phyloP scores from a whole-genome alignment of 2,113 vertebrate genomes.

The Genyomyrus donnyi region DNA sequence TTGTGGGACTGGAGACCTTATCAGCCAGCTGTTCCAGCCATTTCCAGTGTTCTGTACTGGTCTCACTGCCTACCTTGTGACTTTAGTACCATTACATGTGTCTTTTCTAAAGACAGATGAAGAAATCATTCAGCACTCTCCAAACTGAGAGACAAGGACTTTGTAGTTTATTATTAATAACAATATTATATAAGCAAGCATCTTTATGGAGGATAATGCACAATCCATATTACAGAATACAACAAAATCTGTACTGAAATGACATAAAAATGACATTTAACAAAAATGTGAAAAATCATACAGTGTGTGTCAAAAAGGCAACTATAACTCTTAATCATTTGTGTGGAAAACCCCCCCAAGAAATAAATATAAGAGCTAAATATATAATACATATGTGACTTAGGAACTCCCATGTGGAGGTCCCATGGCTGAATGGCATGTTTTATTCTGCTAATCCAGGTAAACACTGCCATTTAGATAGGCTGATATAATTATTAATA shows the following conservation, averaged over 20 bases:
- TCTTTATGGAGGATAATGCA: not conserved
- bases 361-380: not conserved
- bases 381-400: not conserved
- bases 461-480: not conserved
- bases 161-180: constrained; percentile 11
- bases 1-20: not conserved
- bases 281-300: constrained; percentile 1
- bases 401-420: not conserved
- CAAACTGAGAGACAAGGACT: constrained; percentile 8
- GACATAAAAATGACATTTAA: not conserved
- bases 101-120: not conserved
- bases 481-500: not conserved
- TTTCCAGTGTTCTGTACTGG: not conserved
- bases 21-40: not conserved
- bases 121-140: not conserved
- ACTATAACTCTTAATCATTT: no score
- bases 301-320: not conserved
- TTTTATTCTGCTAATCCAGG: not conserved
- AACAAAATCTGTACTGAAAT: not conserved
- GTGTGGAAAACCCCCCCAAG: not conserved
- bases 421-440: not conserved
- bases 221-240: not conserved
- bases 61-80: not conserved
- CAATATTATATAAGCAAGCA: constrained; percentile 1
- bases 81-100: not conserved